Evolutionary conservation across 2,797 vertebrate species (phyloP).

Genomic region (Xenopus petersii): DNA sequence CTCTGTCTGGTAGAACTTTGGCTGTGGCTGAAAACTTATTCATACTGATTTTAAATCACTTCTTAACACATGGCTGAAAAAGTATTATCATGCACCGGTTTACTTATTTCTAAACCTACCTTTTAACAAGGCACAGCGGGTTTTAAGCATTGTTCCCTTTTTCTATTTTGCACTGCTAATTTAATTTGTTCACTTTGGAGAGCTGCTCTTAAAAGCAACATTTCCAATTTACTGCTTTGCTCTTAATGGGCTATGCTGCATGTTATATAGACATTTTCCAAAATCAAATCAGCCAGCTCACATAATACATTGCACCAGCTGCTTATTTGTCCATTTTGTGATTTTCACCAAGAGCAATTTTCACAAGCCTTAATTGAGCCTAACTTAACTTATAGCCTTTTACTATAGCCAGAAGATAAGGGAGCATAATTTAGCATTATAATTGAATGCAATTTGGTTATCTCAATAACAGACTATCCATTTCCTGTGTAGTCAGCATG

Average conservation of each 20-base stretch:
- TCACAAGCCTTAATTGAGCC: slow-evolving; percentile 35
- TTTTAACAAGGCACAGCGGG: slow-evolving; percentile 17
- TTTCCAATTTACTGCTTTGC: slow-evolving; percentile 41
- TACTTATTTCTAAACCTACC: slow-evolving; percentile 5
- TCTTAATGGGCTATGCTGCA: slow-evolving; percentile 30
- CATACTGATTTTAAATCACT: too few species aligned
- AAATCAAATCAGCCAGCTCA: slow-evolving; percentile 33
- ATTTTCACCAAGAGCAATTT: slow-evolving; percentile 25
- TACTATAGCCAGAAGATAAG: background rate
- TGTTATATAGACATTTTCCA: slow-evolving; percentile 26
- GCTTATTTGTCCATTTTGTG: slow-evolving; percentile 33
- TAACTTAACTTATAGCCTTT: slow-evolving; percentile 13
- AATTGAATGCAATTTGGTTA: background rate
- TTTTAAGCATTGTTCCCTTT: slow-evolving; percentile 9
- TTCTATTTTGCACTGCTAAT: slow-evolving; percentile 26
- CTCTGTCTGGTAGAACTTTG: too few species aligned
- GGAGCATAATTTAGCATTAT: background rate
- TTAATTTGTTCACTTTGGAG: slow-evolving; percentile 30
- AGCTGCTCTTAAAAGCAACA: slow-evolving; percentile 38
- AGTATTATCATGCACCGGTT: too few species aligned
- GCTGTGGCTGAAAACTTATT: too few species aligned
- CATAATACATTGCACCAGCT: slow-evolving; percentile 29
- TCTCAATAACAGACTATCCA: too few species aligned
- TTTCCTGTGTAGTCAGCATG: too few species aligned
- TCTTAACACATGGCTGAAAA: too few species aligned